Evolutionary conservation across 2,888 invertebrate species (phyloP).

Genomic region (Nephrotoma flavescens): DNA sequence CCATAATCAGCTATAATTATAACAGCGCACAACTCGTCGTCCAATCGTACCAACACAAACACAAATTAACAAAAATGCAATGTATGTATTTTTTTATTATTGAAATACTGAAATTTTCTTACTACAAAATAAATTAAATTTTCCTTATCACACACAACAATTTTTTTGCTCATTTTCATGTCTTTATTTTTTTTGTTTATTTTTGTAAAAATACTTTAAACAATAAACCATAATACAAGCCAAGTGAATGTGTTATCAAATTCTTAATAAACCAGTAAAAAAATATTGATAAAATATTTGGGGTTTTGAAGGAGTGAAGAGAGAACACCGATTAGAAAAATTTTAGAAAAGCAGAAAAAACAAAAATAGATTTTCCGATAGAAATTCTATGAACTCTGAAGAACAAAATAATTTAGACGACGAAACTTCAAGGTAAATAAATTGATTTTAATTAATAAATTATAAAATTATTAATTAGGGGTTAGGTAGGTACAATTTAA

Average conservation of each 20-base stretch:
- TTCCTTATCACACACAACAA: neutral
- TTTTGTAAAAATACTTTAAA: neutral
- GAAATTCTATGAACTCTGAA: constrained; percentile 35
- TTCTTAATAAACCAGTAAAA: neutral
- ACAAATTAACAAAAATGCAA: neutral
- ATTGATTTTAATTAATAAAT: constrained; percentile 4
- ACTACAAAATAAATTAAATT: neutral
- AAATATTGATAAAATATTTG: neutral
- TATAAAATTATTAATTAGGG: constrained; percentile 1
- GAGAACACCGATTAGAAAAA: neutral
- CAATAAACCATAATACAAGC: neutral
- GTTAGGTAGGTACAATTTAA: neutral
- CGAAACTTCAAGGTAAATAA: constrained; percentile 37
- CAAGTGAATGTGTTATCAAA: neutral
- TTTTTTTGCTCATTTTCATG: neutral
- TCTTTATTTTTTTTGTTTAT: neutral
- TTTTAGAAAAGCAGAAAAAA: neutral
- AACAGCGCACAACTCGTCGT: too few species aligned
- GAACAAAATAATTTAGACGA: constrained; percentile 30
- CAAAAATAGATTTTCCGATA: neutral
- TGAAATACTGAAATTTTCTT: neutral
- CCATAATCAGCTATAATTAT: too few species aligned
- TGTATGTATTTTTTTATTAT: neutral
- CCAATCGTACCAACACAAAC: neutral
- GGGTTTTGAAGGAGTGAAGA: neutral